Base-by-base conservation (phyloP, 2,113 vertebrate genomes). In the Nymphicus hollandicus region DNA sequence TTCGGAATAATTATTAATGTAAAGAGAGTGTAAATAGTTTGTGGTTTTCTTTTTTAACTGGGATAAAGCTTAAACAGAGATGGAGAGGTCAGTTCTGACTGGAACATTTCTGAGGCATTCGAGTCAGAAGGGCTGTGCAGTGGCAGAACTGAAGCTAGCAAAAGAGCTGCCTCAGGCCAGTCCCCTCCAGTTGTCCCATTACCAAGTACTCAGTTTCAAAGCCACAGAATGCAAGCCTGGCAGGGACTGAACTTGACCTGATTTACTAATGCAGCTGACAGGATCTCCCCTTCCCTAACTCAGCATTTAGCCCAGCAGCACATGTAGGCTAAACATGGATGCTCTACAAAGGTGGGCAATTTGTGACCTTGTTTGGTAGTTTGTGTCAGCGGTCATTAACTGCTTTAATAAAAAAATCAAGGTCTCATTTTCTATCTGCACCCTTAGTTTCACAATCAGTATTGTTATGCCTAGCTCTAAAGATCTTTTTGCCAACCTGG, bases 401-500 rank as follows among this genome's bases (percentile, higher is more conserved):
- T 18, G 31, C 64, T 53, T 61, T 37, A 65, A 66, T 27, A 65
- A 81, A 86, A 55, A 63, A 37, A 39, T 37, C 74, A 46, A 69
- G 25, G 37, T 61, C 61, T 96, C 25, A 25, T 71, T 88, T 78
- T 74, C 52, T 43, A 64, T 37, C 80, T 86, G 65, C 69, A 93
- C 78, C 72, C 83, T 76, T 61, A 73, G 55, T 84, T 86, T 91
- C 76, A 80, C 27, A 50, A 50, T 35, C 76, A n/a, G 68, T 47
- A 81, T 46, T 86, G 72, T 81, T 91, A 90, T 28, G 80, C 90
- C 60, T 74, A 41, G 86, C 88, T 96, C 74, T 74, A 81, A 93
- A 93, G 43, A 96, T 89, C 81, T 93, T 91, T 95, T 72, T 87
- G 87, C 82, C 86, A 95, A 94, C 81, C 70, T 81, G 52, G 65